Conservation (phyloP, 2,113 vertebrate genomes). For the Corvus cornix region DNA sequence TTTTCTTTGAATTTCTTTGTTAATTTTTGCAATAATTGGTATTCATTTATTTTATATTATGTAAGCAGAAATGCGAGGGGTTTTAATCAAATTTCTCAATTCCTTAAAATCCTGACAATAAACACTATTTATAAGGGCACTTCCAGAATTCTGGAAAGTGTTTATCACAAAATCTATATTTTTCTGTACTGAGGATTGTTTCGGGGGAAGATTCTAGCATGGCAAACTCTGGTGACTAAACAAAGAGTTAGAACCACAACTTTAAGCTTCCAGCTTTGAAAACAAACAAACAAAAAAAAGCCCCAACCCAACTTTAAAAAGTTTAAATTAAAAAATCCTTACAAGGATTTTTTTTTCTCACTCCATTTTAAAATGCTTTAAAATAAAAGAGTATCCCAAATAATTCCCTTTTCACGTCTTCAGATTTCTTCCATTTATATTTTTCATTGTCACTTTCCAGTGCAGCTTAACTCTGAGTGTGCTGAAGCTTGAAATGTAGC, state of each 20-base stretch:
- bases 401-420: constrained; percentile 36
- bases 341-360: background rate
- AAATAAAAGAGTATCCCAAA: constrained; percentile 6
- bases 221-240: background rate
- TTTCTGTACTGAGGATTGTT: background rate
- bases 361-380: background rate
- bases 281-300: background rate
- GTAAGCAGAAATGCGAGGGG: background rate
- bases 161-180: background rate
- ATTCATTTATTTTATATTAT: background rate
- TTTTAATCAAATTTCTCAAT: background rate
- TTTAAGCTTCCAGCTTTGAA: background rate
- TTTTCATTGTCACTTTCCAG: constrained; percentile 57
- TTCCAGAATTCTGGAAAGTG: background rate
- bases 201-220: background rate
- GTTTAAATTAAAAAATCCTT: background rate
- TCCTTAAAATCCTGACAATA: background rate
- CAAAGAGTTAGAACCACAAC: background rate
- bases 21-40: background rate
- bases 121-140: background rate
- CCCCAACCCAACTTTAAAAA: background rate
- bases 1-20: background rate
- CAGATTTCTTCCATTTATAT: constrained; percentile 55
- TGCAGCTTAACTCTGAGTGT: constrained; percentile 73
- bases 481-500: constrained; percentile 76